phyloP scores from a whole-genome alignment of 2,888 invertebrate genomes.

The Drosophila mayaguana region DNA sequence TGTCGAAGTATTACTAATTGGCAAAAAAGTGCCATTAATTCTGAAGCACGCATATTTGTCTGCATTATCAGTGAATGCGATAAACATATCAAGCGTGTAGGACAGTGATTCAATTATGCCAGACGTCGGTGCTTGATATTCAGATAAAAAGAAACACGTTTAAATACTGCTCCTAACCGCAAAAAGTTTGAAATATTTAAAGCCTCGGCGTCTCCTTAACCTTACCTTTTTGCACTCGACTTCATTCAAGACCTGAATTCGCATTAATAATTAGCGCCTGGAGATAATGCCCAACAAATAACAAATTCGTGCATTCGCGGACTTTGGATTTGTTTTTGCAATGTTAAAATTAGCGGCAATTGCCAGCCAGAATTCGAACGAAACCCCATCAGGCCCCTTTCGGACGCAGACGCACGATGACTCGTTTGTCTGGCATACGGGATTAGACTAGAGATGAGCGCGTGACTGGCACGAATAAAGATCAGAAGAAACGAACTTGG shows the following conservation, averaged over 20 bases:
- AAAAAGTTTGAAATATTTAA: neutral
- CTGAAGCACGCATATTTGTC: neutral
- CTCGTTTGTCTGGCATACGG: neutral
- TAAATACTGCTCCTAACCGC: neutral
- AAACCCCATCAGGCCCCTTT: conserved; percentile 6
- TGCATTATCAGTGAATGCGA: neutral
- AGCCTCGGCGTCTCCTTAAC: neutral
- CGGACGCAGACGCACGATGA: conserved; percentile 37
- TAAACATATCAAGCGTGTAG: neutral
- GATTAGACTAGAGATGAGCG: conserved; percentile 3
- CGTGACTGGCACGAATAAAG: neutral
- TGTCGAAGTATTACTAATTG: conserved; percentile 1
- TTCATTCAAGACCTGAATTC: conserved; percentile 3
- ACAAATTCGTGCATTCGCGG: conserved; percentile 8
- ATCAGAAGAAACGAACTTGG: too few species aligned
- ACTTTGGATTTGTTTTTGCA: conserved; percentile 29
- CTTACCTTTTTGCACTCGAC: neutral
- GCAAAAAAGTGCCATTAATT: neutral
- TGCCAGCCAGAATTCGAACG: neutral
- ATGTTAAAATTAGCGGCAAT: conserved; percentile 30
- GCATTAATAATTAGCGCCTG: conserved; percentile 8
- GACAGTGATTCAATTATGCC: neutral
- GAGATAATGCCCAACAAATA: conserved; percentile 15
- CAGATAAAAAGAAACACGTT: neutral
- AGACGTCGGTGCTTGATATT: neutral